Evolutionary conservation across 2,797 vertebrate species (phyloP), one percentile per base, ranked within the genome.

Genomic region (Anomalospiza imberbis): DNA sequence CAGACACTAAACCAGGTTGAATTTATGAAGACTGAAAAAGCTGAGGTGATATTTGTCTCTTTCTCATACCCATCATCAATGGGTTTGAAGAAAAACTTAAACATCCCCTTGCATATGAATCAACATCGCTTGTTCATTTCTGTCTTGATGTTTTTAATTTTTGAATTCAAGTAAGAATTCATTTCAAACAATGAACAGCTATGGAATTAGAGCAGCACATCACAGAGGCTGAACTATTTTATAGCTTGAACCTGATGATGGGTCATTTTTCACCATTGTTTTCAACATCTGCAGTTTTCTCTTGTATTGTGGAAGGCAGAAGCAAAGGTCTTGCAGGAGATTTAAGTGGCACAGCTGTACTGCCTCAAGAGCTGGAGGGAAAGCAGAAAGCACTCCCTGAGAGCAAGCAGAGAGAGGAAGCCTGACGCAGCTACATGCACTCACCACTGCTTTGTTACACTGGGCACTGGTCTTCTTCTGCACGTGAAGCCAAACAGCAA

Each of bases 301-400:
- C 67, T 78, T 74, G 45, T 66, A 40, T 25, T 67, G 34, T 79
- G 28, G 42, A 75, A 87, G 38, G 66, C 71, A 93, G 55, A 78
- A 88, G 45, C 42, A 54, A 44, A 60, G 13, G 38, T 67, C 83
- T 78, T 90, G 71, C 74, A 90, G 88, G 82, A 65, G 60, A 95
- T 34, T 88, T 57, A 36, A 94, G 38, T 91, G 95, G 74, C 88
- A 93, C 63, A 94, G 88, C 91, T 94, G 89, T 66, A 70, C 13
- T 88, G 60, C 66, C 55, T 94, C 68, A 75, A 66, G 40, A 75
- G 21, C 55, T 54, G 42, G 63, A 71, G 1, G 1, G 61, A 82
- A 82, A 85, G 12, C 22, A 80, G 61, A 82, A 82, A 85, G 12
- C 22, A 80, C 70, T 81, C 62, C 47, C 77, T 5, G 1, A 61